Evolutionary conservation across 2,888 invertebrate genomes (phyloP).

Genomic region (Zele albiditarsus): DNA sequence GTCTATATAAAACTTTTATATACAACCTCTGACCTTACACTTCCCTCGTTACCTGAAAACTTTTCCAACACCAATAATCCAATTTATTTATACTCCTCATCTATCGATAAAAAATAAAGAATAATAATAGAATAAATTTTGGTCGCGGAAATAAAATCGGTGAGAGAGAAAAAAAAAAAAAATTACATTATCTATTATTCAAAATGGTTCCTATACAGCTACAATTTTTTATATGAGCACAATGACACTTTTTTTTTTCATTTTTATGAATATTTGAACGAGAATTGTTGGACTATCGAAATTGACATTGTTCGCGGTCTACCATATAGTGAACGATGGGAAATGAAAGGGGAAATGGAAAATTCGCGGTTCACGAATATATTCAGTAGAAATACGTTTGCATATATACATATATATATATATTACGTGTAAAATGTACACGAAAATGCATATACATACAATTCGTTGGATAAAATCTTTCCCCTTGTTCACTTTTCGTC

Average conservation of each 20-base stretch:
- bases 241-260: background rate
- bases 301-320: conserved; percentile 42
- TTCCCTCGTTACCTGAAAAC: background rate
- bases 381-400: conserved; percentile 16
- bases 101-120: too few species aligned
- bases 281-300: conserved; percentile 39
- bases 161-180: background rate
- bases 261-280: conserved; percentile 27
- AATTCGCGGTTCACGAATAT: conserved; percentile 40
- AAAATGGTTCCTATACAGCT: background rate
- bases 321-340: conserved; percentile 36
- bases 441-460: conserved; percentile 32
- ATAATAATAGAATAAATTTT: background rate
- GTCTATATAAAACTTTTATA: too few species aligned
- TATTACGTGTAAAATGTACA: conserved; percentile 16
- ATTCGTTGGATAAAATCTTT: conserved; percentile 21
- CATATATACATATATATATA: conserved; percentile 16
- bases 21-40: background rate
- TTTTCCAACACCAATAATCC: background rate
- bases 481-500: background rate
- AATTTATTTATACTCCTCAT: background rate
- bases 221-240: background rate
- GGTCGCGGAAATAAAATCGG: background rate
- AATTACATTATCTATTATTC: conserved; percentile 6
- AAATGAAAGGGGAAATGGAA: conserved; percentile 46